A percentile compares a stretch with the other conserved stretches of the same genome.
phyloP scores from a whole-genome alignment of 2,888 invertebrate genomes.

The Onthophagus sagittarius region DNA sequence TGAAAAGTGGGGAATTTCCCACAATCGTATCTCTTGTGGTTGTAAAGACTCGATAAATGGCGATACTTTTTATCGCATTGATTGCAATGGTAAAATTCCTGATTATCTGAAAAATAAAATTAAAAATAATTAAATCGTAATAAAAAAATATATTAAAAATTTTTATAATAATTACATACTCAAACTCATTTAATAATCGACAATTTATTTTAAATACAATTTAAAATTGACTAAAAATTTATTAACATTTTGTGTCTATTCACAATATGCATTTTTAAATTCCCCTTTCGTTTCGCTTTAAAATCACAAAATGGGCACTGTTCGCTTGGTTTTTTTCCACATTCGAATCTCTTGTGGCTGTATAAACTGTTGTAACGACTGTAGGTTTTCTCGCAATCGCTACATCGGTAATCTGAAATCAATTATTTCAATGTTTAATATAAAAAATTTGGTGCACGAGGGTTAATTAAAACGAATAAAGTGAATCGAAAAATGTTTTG shows the following conservation, averaged over 20 bases:
- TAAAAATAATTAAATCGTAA: not conserved
- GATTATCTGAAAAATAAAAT: not conserved
- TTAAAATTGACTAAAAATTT: not conserved
- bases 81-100: not conserved
- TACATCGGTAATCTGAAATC: constrained; percentile 20
- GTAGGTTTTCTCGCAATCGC: constrained; percentile 20
- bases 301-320: constrained; percentile 22
- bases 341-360: constrained; percentile 33
- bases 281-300: constrained; percentile 22
- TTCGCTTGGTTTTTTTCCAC: constrained; percentile 29
- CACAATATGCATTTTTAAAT: constrained; percentile 21
- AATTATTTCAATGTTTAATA: not conserved
- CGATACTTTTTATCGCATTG: constrained; percentile 33
- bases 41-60: constrained; percentile 45
- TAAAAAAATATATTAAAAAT: not conserved
- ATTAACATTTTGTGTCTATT: constrained; percentile 16
- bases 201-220: not conserved
- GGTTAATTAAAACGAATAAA: not conserved
- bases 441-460: not conserved
- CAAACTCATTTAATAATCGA: not conserved
- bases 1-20: constrained; percentile 48
- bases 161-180: not conserved
- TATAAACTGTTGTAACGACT: constrained; percentile 27
- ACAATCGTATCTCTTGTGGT: constrained; percentile 50
- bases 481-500: not conserved